A percentile compares a stretch with the other conserved stretches of the same genome.
These are phyloP conservation scores for Gymnoscelis rufifasciata DNA, from an alignment of 2,888 invertebrate species.

Conservation along the genomic window DNA sequence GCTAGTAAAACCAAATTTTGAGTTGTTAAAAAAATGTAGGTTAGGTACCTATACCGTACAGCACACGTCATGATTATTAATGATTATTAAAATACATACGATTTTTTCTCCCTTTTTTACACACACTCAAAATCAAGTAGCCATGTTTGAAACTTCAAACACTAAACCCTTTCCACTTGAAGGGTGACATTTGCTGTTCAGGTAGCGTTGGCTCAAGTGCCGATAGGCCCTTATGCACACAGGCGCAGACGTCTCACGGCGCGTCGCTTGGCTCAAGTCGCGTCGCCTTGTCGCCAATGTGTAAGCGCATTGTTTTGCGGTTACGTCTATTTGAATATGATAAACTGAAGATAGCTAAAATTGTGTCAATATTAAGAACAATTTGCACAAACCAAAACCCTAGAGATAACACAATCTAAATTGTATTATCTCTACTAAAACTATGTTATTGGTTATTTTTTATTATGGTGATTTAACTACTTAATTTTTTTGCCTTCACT, in stretches of 20 bases:
- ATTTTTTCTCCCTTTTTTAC: too few species aligned
- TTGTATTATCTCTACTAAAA: too few species aligned
- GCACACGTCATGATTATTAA: too few species aligned
- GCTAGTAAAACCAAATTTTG: too few species aligned
- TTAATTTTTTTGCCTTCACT: too few species aligned
- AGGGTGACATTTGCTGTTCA: constrained; percentile 46
- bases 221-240: constrained; percentile 37
- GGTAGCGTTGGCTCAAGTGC: constrained; percentile 59
- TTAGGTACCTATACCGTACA: too few species aligned
- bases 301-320: constrained; percentile 12
- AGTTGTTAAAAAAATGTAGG: too few species aligned
- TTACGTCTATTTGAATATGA: neutral
- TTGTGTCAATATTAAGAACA: neutral
- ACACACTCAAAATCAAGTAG: neutral
- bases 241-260: constrained; percentile 31
- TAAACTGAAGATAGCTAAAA: neutral
- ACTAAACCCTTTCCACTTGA: constrained; percentile 53
- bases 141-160: constrained; percentile 17
- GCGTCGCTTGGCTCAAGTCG: constrained; percentile 27
- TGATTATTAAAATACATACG: too few species aligned
- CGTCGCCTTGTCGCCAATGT: constrained; percentile 40
- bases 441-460: too few species aligned
- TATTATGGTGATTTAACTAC: too few species aligned
- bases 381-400: neutral
- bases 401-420: too few species aligned